Conservation (phyloP, 2,888 invertebrate species). For the Cosmia trapezina region DNA sequence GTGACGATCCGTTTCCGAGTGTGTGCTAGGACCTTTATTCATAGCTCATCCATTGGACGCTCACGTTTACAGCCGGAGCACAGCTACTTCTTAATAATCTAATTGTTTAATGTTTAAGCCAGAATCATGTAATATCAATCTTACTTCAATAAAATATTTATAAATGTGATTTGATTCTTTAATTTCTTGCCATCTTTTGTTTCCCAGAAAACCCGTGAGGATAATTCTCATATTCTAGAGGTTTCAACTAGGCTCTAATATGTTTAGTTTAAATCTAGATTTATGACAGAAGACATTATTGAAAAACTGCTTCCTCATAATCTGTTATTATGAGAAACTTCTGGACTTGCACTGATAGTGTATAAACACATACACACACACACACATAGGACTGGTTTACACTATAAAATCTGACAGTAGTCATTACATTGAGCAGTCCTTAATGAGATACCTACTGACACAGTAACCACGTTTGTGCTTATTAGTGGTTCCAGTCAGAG, state of each 20-base stretch:
- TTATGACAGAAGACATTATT: background rate
- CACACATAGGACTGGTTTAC: background rate
- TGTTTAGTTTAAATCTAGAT: slow-evolving; percentile 11
- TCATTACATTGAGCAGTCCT: background rate
- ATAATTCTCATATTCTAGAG: background rate
- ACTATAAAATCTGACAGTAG: background rate
- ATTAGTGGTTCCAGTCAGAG: background rate
- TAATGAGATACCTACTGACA: background rate
- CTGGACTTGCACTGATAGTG: background rate
- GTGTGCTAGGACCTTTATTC: background rate
- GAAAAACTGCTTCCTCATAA: background rate
- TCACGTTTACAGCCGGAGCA: slow-evolving; percentile 29
- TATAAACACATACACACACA: background rate
- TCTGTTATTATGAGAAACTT: background rate
- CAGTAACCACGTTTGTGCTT: background rate
- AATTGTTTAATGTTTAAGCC: slow-evolving; percentile 70
- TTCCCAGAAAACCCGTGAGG: background rate
- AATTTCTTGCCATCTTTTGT: background rate
- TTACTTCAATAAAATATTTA: slow-evolving; percentile 56
- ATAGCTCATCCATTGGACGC: slow-evolving; percentile 11
- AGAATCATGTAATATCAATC: slow-evolving; percentile 62
- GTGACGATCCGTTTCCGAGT: too few species aligned
- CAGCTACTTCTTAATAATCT: slow-evolving; percentile 25
- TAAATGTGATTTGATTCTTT: slow-evolving; percentile 40
- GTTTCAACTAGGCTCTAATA: background rate